phyloP scores from a whole-genome alignment of 2,888 invertebrate genomes.

The Spodoptera picta region DNA sequence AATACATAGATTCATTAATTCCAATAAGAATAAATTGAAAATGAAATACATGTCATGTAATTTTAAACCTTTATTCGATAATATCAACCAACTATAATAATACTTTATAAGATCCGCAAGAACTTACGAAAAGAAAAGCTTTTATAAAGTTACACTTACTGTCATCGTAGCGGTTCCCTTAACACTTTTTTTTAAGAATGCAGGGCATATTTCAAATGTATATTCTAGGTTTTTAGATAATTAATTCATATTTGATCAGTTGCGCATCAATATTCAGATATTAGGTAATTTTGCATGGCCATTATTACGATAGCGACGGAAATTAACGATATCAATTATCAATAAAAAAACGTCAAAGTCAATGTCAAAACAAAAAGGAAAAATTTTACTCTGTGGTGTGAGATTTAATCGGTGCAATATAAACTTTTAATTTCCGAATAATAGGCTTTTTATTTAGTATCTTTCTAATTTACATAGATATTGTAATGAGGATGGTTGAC shows the following conservation, averaged over 20 bases:
- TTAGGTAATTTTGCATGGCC: slow-evolving; percentile 11
- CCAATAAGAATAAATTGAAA: slow-evolving; percentile 6
- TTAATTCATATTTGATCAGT: slow-evolving; percentile 22
- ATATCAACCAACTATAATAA: neutral
- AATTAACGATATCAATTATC: neutral
- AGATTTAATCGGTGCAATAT: neutral
- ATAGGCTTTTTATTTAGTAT: neutral
- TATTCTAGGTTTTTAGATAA: neutral
- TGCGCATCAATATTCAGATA: neutral
- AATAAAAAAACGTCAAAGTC: slow-evolving; percentile 1
- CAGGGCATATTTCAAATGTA: slow-evolving; percentile 28
- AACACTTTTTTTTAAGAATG: slow-evolving; percentile 18
- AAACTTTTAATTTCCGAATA: neutral
- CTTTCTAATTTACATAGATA: no score
- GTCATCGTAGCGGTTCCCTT: slow-evolving; percentile 43
- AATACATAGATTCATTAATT: slow-evolving; percentile 2
- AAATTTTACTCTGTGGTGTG: slow-evolving; percentile 3
- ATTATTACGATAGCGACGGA: slow-evolving; percentile 6
- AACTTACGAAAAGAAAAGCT: neutral
- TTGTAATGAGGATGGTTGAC: no score
- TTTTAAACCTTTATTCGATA: neutral
- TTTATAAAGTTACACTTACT: slow-evolving; percentile 40
- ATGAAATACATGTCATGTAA: slow-evolving; percentile 10
- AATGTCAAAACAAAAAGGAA: neutral
- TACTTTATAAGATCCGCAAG: no score